phyloP scores from a whole-genome alignment of 2,113 vertebrate genomes.

The Rafetus swinhoei region DNA sequence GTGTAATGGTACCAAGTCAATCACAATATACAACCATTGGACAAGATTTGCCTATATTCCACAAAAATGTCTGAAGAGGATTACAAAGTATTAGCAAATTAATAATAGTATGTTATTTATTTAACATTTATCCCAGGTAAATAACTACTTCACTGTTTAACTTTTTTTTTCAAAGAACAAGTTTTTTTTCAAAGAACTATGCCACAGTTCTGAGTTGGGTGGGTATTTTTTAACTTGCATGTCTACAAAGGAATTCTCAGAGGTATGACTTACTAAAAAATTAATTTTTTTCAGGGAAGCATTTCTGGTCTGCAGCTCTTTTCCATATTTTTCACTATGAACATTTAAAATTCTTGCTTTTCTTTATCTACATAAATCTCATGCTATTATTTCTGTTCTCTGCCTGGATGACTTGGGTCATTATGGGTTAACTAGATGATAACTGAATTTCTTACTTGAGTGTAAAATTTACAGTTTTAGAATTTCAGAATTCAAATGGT shows the following conservation, averaged over 20 bases:
- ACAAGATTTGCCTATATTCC: background rate
- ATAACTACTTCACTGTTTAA: background rate
- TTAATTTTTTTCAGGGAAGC: background rate
- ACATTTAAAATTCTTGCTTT: background rate
- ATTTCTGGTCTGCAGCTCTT: background rate
- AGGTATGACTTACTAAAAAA: background rate
- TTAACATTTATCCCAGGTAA: background rate
- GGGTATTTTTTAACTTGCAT: background rate
- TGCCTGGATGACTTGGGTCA: background rate
- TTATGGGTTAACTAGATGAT: background rate
- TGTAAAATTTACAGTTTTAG: constrained; percentile 50
- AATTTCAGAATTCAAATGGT: constrained; percentile 43
- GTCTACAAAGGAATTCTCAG: background rate
- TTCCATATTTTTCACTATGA: background rate
- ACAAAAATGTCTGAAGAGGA: background rate
- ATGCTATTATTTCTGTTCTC: constrained; percentile 25
- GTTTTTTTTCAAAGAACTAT: background rate
- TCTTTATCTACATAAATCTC: background rate
- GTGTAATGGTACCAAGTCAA: constrained; percentile 30
- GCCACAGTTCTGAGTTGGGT: background rate
- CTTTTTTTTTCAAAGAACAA: background rate
- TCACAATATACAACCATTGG: background rate
- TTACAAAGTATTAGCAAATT: background rate
- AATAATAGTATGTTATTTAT: background rate
- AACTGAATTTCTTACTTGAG: constrained; percentile 19